phyloP scores from a whole-genome alignment of 1,140 invertebrate species.

The Leptonema lineaticorne region DNA sequence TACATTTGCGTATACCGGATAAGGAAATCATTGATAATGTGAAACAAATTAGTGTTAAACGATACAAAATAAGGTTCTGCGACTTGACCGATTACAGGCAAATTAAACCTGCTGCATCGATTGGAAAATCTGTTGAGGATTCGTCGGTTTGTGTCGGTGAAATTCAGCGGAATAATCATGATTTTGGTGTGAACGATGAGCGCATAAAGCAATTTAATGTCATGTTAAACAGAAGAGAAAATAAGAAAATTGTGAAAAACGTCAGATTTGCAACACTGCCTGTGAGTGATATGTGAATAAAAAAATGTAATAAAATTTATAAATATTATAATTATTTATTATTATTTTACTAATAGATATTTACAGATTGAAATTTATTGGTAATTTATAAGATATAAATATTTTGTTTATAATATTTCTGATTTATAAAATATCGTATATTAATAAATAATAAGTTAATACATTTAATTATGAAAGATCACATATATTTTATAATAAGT shows the following conservation, averaged over 20 bases:
- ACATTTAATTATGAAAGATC: no score
- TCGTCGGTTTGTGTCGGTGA: neutral
- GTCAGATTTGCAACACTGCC: conserved; percentile 35
- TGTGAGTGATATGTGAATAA: neutral
- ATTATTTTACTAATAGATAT: neutral
- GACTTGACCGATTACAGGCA: conserved; percentile 20
- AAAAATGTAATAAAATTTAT: neutral
- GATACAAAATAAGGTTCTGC: conserved; percentile 34
- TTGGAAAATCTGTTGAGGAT: neutral
- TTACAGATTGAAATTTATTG: neutral
- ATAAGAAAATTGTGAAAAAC: conserved; percentile 31
- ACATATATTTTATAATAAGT: no score
- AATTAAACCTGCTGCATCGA: no score
- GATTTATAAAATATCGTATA: neutral
- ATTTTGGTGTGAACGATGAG: conserved; percentile 28
- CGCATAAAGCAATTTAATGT: neutral
- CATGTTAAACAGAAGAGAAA: neutral
- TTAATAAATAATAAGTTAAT: no score
- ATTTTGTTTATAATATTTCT: neutral
- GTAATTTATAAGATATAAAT: no score
- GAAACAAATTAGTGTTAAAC: no score
- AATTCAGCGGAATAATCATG: conserved; percentile 29
- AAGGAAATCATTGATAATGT: neutral
- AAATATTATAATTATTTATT: neutral
- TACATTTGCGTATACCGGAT: conserved; percentile 21